Conservation (phyloP, 2,888 invertebrate genomes). For the Scotopteryx bipunctaria region DNA sequence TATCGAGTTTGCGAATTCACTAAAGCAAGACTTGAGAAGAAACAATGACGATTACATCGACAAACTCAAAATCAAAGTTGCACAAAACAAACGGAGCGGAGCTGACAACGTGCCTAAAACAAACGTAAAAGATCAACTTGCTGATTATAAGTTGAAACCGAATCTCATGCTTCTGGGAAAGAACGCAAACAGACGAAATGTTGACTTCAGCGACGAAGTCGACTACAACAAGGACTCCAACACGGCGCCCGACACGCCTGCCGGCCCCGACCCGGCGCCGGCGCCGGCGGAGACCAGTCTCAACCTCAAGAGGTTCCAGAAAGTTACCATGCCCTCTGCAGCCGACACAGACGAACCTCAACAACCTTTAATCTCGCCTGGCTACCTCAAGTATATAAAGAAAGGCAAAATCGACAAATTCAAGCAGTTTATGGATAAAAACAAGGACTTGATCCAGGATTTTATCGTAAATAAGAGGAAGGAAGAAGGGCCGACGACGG, state of each 20-base stretch:
- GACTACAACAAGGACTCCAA: constrained; percentile 4
- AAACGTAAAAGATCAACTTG: background rate
- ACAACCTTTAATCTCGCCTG: background rate
- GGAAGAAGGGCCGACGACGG: background rate
- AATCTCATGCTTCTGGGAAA: background rate
- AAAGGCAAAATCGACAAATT: constrained; percentile 35
- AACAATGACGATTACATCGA: constrained; percentile 61
- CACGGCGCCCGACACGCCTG: too few relatives aligned
- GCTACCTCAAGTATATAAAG: background rate
- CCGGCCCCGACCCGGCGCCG: background rate
- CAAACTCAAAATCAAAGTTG: background rate
- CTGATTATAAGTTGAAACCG: background rate
- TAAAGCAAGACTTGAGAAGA: constrained; percentile 48
- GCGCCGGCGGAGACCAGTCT: background rate
- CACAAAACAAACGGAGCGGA: constrained; percentile 9
- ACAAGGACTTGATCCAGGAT: constrained; percentile 39
- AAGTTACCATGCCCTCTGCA: background rate
- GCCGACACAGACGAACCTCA: background rate
- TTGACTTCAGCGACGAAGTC: constrained; percentile 4
- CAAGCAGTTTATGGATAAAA: constrained; percentile 40
- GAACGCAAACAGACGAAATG: constrained; percentile 1
- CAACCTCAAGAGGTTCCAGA: constrained; percentile 1
- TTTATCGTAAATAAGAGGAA: constrained; percentile 23
- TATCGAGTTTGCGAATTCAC: constrained; percentile 41
- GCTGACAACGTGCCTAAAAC: constrained; percentile 2